phyloP scores from a whole-genome alignment of 2,113 vertebrate species.

The Colinus virginianus region DNA sequence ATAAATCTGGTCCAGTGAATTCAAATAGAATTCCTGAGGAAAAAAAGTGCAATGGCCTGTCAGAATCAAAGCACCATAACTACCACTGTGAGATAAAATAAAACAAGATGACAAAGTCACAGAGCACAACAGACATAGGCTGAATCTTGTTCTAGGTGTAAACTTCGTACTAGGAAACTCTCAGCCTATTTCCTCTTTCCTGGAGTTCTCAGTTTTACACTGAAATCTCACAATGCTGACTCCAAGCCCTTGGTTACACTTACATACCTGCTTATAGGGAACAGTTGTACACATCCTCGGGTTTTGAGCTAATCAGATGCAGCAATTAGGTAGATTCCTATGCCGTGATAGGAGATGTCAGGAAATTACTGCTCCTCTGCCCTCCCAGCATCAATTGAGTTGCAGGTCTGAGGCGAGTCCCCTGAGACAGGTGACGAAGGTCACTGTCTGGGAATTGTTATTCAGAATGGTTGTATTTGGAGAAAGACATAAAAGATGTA shows the following conservation, averaged over 20 bases:
- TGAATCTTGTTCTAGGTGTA: background rate
- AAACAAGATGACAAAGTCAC: slow-evolving; percentile 2
- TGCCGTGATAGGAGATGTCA: background rate
- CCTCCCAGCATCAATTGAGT: background rate
- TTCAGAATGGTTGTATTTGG: background rate
- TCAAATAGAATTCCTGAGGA: background rate
- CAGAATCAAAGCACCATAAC: slow-evolving; percentile 15
- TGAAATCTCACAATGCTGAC: background rate
- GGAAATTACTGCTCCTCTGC: background rate
- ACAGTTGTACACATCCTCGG: background rate
- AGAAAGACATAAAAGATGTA: background rate
- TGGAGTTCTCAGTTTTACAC: background rate
- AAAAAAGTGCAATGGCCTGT: background rate
- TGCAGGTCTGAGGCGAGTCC: background rate
- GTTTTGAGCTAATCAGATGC: background rate
- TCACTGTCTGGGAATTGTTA: background rate
- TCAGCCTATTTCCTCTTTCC: background rate
- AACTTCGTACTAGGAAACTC: background rate
- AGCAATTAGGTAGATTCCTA: background rate
- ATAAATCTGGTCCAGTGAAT: background rate
- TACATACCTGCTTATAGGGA: background rate
- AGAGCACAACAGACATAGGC: background rate
- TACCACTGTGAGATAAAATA: slow-evolving; percentile 13
- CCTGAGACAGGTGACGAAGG: background rate
- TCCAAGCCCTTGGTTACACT: background rate